Base-by-base conservation (phyloP, 2,797 vertebrate species). In the Sciurus carolinensis region DNA sequence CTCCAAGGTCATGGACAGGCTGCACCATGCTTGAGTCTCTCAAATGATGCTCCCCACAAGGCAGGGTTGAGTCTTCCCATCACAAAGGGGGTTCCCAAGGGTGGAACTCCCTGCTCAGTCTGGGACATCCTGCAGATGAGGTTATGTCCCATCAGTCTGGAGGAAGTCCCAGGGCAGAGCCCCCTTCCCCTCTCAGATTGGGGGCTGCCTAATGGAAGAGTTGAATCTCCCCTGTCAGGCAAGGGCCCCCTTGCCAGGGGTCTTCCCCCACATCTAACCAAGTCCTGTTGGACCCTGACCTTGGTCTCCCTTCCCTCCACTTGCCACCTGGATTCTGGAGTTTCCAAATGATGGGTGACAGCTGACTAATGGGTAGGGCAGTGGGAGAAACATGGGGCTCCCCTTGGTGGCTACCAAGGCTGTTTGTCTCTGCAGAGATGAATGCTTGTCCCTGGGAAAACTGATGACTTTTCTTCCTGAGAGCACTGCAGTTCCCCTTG, bases 381-480 rank as follows among this genome's bases (percentile, higher is more conserved):
- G 87, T 11, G 9, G 67, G 80, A 20, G 54, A 80, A 92, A 66
- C 75, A 50, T 0, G 2, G 83, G 94, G 36, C 73, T 87, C 87
- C 89, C 80, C 92, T 94, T 22, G 50, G 94, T 0, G 1, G 87
- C 83, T 76, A 54, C 71, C 28, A n/a, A 28, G 79, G 87, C 77
- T 90, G n/a, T 79, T 80, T 71, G 81, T 66, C 83, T 97, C 90
- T 90, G 86, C 0, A 13, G 94, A 97, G 97, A 98, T 92, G 93
- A 71, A 97, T 97, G 94, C 73, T 11, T 28, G 93, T 94, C 94
- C 97, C 95, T 94, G 97, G 93, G 52, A 87, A 95, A 80, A 76
- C 86, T 95, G 96, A 95, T 0, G 22, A 79, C 86, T 91, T 66
- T 69, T 76, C 54, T 87, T 81, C 83, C 73, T 3, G 11, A 72